A percentile compares a stretch with the other conserved stretches of the same genome.
These are phyloP conservation scores for Drepana arcuata DNA, from an alignment of 1,140 invertebrate genomes.

Conservation along the genomic window DNA sequence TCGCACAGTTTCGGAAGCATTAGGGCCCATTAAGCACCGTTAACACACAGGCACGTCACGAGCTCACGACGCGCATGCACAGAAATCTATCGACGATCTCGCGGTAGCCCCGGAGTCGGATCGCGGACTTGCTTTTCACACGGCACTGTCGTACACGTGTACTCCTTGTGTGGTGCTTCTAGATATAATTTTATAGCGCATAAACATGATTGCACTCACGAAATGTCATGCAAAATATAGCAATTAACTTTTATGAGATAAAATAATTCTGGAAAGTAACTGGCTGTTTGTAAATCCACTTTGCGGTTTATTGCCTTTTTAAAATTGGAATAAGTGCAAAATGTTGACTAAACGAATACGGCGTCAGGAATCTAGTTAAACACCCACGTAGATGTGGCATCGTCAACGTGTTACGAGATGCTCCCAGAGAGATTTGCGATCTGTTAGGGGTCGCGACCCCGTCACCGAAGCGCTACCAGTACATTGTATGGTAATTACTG, in stretches of 20 bases:
- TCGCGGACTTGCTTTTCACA: slow-evolving; percentile 18
- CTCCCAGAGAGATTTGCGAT: slow-evolving; percentile 18
- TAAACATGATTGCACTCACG: too few species aligned
- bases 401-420: too few species aligned
- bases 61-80: slow-evolving; percentile 46
- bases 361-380: too few species aligned
- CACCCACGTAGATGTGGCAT: too few species aligned
- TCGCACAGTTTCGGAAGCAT: slow-evolving; percentile 71
- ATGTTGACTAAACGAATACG: too few species aligned
- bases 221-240: slow-evolving; percentile 20
- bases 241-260: too few species aligned
- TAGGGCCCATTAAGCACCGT: slow-evolving; percentile 69
- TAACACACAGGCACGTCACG: slow-evolving; percentile 63
- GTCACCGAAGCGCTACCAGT: slow-evolving; percentile 34
- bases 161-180: slow-evolving; percentile 6
- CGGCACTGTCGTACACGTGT: slow-evolving; percentile 19
- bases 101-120: slow-evolving; percentile 28
- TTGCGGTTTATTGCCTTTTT: too few species aligned
- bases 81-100: slow-evolving; percentile 63
- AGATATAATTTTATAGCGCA: slow-evolving; percentile 20
- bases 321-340: too few species aligned
- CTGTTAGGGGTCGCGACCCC: slow-evolving; percentile 7
- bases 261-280: too few species aligned
- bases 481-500: slow-evolving; percentile 59
- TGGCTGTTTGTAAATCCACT: too few species aligned